Evolutionary conservation across 1,140 invertebrate species (phyloP).

Genomic region (Neotoxoptera formosana): DNA sequence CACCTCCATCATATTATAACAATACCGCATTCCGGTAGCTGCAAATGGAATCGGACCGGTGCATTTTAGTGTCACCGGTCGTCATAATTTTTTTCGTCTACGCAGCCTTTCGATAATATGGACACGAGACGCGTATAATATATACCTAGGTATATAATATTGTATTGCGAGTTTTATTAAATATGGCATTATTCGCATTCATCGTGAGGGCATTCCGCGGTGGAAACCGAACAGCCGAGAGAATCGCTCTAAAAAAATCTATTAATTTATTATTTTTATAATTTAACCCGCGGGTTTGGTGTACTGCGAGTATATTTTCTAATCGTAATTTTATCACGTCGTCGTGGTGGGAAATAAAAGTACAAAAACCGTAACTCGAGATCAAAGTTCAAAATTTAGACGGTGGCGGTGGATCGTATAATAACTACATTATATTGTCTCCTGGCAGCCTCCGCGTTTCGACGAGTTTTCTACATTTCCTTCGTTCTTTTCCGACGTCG

Average conservation of each 20-base stretch:
- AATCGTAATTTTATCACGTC: background rate
- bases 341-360: background rate
- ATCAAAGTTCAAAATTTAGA: background rate
- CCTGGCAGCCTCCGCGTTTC: background rate
- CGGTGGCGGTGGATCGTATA: background rate
- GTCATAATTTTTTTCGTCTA: slow-evolving; percentile 18
- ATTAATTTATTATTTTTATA: no score
- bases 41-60: slow-evolving; percentile 36
- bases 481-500: background rate
- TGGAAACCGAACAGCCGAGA: background rate
- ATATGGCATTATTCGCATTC: background rate
- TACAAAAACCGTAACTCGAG: background rate
- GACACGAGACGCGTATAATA: background rate
- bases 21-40: slow-evolving; percentile 32
- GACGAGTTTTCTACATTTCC: background rate
- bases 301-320: background rate
- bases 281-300: background rate
- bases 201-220: background rate
- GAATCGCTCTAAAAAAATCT: background rate
- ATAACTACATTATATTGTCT: background rate
- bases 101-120: background rate
- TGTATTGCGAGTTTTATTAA: no score
- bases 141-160: no score
- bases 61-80: slow-evolving; percentile 47
- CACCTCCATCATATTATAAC: background rate